phyloP scores from a whole-genome alignment of 2,113 vertebrate genomes.

The Hemichromis elongatus region DNA sequence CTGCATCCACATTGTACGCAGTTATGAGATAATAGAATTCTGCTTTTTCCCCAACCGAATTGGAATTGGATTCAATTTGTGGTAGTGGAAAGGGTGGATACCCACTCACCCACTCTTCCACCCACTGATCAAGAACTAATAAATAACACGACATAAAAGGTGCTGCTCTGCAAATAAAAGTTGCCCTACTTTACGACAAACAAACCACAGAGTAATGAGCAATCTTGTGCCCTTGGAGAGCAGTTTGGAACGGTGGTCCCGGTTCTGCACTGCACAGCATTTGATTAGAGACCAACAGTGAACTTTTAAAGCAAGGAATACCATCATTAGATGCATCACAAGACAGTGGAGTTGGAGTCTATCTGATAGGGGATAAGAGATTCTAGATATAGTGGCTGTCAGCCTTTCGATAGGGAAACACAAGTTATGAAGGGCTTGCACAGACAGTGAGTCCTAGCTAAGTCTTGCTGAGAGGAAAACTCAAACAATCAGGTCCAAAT shows the following conservation, averaged over 20 bases:
- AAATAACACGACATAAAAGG: accelerated
- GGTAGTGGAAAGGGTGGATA: background rate
- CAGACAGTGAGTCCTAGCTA: accelerated
- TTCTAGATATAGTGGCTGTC: background rate
- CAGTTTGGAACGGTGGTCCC: background rate
- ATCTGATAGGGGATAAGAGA: background rate
- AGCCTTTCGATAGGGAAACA: background rate
- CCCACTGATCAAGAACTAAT: background rate
- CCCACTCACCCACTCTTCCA: background rate
- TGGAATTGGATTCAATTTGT: background rate
- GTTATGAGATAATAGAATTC: background rate
- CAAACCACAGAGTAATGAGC: background rate
- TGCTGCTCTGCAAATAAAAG: background rate
- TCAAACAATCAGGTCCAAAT: background rate
- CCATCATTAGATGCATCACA: background rate
- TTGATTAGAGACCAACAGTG: background rate
- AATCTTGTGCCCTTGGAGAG: accelerated
- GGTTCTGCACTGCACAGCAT: background rate
- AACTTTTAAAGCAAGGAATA: background rate
- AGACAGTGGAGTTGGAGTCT: background rate
- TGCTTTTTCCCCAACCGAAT: background rate
- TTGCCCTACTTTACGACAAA: background rate
- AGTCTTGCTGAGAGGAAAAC: background rate
- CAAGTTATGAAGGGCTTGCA: background rate
- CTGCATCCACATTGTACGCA: background rate